phyloP scores from a whole-genome alignment of 1,140 invertebrate genomes.

The Lasaia peninsularis region DNA sequence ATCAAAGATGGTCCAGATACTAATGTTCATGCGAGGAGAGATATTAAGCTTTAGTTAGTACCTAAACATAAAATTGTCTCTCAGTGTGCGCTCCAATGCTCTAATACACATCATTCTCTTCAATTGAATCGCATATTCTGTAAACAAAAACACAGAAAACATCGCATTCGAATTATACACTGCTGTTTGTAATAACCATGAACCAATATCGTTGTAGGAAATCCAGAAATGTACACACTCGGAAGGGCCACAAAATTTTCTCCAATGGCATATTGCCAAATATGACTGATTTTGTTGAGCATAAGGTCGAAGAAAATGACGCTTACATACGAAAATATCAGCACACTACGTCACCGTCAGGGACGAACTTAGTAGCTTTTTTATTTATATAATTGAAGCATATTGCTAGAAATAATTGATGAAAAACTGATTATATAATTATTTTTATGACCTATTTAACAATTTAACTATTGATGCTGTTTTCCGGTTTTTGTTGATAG shows the following conservation, averaged over 20 bases:
- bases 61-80: neutral
- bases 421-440: no score
- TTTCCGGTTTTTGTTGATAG: no score
- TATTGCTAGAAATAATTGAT: no score
- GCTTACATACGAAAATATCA: constrained; percentile 21
- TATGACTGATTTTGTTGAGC: constrained; percentile 35
- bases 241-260: neutral
- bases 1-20: no score
- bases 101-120: neutral
- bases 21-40: no score
- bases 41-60: no score
- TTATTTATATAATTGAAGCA: no score
- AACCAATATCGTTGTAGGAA: neutral
- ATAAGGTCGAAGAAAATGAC: constrained; percentile 32
- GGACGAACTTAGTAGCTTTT: neutral
- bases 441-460: no score
- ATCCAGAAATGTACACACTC: neutral
- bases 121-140: neutral
- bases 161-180: neutral
- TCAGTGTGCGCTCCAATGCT: neutral
- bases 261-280: constrained; percentile 42
- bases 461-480: no score
- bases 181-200: neutral
- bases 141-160: constrained; percentile 4
- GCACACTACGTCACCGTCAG: neutral